Conservation (phyloP, 2,113 vertebrate species). For the Cottus gobio region DNA sequence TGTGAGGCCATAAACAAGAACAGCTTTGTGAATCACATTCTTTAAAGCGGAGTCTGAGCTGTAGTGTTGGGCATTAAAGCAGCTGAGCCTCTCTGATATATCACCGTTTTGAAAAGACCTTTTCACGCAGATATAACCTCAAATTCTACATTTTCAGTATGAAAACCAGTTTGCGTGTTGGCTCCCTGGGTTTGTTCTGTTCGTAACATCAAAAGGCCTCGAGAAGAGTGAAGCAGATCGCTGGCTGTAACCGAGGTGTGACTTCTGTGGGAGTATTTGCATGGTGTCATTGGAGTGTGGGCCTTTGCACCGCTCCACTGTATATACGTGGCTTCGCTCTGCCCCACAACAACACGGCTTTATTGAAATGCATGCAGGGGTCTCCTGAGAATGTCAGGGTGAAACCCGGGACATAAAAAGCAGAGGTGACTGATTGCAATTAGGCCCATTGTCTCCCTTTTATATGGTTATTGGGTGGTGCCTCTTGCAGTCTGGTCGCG, state of each 20-base stretch:
- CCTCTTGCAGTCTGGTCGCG: constrained; percentile 65
- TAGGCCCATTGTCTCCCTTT: constrained; percentile 82
- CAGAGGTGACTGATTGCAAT: constrained; percentile 80
- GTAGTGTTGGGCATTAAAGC: neutral
- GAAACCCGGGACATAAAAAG: constrained; percentile 69
- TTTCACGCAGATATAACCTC: neutral
- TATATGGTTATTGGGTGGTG: constrained; percentile 87
- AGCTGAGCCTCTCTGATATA: neutral
- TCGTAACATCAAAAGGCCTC: constrained; percentile 64
- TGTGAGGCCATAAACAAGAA: constrained; percentile 53
- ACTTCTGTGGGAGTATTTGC: constrained; percentile 63
- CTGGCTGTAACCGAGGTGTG: constrained; percentile 67
- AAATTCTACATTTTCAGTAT: neutral
- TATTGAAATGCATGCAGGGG: constrained; percentile 70
- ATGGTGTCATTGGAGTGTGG: constrained; percentile 51
- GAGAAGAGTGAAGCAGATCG: constrained; percentile 50
- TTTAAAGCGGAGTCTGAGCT: constrained; percentile 29
- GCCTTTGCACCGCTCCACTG: constrained; percentile 46
- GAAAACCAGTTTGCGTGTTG: neutral
- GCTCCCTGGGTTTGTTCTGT: constrained; percentile 7
- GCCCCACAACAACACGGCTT: constrained; percentile 38
- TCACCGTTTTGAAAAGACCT: neutral
- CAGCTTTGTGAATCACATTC: constrained; percentile 63
- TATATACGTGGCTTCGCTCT: constrained; percentile 31
- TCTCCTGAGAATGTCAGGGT: constrained; percentile 64